Evolutionary conservation across 2,888 invertebrate genomes (phyloP).

Genomic region (Melolontha melolontha): DNA sequence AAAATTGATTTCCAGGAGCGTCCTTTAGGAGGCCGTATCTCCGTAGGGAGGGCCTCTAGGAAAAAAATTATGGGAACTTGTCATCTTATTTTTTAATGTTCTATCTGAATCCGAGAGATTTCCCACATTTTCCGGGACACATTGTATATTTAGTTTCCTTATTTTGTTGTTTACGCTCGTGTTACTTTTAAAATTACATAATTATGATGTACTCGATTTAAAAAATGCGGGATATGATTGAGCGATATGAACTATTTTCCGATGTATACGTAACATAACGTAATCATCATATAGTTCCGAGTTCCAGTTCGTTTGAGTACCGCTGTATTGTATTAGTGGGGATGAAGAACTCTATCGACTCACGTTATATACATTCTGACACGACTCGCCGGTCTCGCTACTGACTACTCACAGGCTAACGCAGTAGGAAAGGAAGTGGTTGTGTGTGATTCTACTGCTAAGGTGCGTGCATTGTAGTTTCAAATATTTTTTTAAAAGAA

Average conservation of each 20-base stretch:
- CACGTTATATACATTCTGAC: conserved; percentile 34
- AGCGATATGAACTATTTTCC: not conserved
- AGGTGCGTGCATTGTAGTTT: conserved; percentile 5
- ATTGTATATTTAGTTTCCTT: no score
- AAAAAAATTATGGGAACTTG: no score
- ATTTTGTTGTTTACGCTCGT: no score
- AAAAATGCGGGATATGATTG: not conserved
- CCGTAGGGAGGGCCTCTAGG: no score
- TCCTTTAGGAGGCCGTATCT: no score
- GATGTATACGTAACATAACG: conserved; percentile 6
- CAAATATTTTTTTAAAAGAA: no score
- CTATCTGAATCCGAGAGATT: no score
- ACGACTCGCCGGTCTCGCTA: conserved; percentile 23
- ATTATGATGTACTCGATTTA: no score
- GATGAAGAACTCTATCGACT: conserved; percentile 40
- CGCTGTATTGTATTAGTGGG: conserved; percentile 37
- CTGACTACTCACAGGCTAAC: conserved; percentile 20
- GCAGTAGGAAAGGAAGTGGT: conserved; percentile 23
- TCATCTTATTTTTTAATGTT: no score
- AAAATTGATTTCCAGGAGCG: no score
- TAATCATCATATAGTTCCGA: not conserved
- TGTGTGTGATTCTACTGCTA: conserved; percentile 23
- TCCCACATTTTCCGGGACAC: no score
- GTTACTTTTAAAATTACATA: no score
- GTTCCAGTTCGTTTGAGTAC: conserved; percentile 28